Evolutionary conservation across 2,888 invertebrate species (phyloP).

Genomic region (Drosophila fungiperda): DNA sequence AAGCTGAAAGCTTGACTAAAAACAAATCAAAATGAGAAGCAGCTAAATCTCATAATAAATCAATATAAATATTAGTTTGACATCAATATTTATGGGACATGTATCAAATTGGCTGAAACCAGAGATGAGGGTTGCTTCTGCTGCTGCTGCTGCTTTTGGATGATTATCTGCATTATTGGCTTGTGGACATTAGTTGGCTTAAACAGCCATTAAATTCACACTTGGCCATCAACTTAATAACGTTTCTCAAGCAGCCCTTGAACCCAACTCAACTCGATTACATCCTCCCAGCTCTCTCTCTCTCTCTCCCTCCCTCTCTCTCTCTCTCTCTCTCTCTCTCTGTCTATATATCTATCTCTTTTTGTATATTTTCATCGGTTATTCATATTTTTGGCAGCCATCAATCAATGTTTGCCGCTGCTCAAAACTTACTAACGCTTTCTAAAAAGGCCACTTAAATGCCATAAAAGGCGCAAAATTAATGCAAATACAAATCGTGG

Average conservation of each 20-base stretch:
- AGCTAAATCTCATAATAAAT: background rate
- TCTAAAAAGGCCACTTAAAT: slow-evolving; percentile 66
- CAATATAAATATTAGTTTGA: background rate
- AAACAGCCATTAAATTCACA: slow-evolving; percentile 29
- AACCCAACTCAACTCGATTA: slow-evolving; percentile 1
- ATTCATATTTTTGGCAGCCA: slow-evolving; percentile 67
- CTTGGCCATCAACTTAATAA: background rate
- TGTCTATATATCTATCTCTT: background rate
- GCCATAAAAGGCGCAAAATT: slow-evolving; percentile 75
- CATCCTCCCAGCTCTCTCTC: background rate
- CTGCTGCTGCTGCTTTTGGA: too few species aligned
- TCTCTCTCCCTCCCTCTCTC: background rate
- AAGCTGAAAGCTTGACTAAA: background rate
- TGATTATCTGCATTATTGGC: slow-evolving; percentile 1
- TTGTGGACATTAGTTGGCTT: slow-evolving; percentile 14
- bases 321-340: background rate
- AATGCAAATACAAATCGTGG: slow-evolving; percentile 67
- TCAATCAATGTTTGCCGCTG: slow-evolving; percentile 61
- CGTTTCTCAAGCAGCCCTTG: slow-evolving; percentile 19
- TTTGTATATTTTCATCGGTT: slow-evolving; percentile 25
- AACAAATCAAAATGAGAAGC: background rate
- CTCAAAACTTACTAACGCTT: slow-evolving; percentile 6
- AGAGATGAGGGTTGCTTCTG: background rate
- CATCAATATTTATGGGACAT: background rate
- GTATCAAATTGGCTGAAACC: background rate